Evolutionary conservation across 2,113 vertebrate species (phyloP).

Genomic region (Zonotrichia leucophrys): DNA sequence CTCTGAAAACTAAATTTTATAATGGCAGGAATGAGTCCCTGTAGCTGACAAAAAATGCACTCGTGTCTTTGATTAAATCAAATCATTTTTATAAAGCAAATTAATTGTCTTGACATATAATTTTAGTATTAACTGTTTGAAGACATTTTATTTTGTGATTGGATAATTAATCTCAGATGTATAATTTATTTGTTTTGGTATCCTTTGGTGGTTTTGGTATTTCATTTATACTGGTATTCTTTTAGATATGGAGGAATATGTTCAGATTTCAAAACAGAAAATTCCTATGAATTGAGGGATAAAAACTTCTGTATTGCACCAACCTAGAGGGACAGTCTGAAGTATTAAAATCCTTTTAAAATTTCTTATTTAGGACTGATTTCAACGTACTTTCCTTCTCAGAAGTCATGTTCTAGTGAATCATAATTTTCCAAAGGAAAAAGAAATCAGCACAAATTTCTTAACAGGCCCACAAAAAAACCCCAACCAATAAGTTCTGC

Average conservation of each 20-base stretch:
- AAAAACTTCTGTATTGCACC: neutral
- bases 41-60: neutral
- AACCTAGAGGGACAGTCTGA: neutral
- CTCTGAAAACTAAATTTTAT: neutral
- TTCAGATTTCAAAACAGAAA: neutral
- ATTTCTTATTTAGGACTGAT: neutral
- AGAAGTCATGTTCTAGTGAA: neutral
- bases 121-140: neutral
- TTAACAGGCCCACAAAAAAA: neutral
- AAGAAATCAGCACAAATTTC: neutral
- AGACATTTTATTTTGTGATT: neutral
- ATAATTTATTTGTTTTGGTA: neutral
- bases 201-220: neutral
- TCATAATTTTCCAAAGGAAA: neutral
- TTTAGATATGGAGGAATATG: neutral
- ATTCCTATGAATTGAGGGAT: neutral
- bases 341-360: neutral
- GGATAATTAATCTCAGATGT: neutral
- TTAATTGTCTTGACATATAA: neutral
- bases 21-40: neutral
- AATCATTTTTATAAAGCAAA: neutral
- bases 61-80: neutral
- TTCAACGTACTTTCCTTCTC: neutral
- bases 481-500: accelerated
- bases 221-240: neutral